These are phyloP conservation scores for Macrosteles quadrilineatus DNA, from an alignment of 1,140 invertebrate genomes.

Conservation along the genomic window DNA sequence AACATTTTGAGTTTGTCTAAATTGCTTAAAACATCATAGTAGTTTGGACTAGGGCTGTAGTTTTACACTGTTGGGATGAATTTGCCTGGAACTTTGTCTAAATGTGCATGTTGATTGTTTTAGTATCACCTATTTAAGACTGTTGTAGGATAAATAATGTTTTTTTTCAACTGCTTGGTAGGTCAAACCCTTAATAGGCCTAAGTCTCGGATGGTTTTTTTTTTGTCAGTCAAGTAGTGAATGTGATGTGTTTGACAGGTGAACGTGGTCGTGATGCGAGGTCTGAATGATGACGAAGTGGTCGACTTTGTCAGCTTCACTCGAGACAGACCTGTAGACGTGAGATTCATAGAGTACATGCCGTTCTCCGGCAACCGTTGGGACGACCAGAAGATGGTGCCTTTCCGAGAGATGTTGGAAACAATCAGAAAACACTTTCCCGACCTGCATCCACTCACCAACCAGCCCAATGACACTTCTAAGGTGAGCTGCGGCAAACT, in stretches of 20 bases:
- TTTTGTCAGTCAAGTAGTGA: too few species aligned
- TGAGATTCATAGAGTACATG: conserved; percentile 99
- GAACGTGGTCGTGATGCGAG: conserved; percentile 74
- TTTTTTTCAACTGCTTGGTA: too few species aligned
- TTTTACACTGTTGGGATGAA: too few species aligned
- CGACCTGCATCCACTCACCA: conserved; percentile 63
- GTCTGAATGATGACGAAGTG: conserved; percentile 94
- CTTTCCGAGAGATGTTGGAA: conserved; percentile 74
- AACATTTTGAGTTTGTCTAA: too few species aligned
- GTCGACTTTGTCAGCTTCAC: conserved; percentile 90
- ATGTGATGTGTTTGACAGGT: conserved; percentile 48
- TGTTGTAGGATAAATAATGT: too few species aligned
- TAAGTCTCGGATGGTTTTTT: too few species aligned
- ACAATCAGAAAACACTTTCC: conserved; percentile 63
- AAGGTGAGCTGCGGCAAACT: conserved; percentile 71
- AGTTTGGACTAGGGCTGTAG: too few species aligned
- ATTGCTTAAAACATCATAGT: too few species aligned
- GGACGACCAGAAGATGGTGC: conserved; percentile 79
- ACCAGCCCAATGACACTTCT: conserved; percentile 86
- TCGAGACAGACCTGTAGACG: conserved; percentile 73
- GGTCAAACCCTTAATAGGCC: too few species aligned
- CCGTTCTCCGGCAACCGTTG: conserved; percentile 97
- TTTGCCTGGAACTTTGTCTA: too few species aligned
- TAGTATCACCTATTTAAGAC: too few species aligned
- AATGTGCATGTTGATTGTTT: too few species aligned